Conservation (phyloP, 1,140 invertebrate genomes). For the Stegodyphus mimosarum region DNA sequence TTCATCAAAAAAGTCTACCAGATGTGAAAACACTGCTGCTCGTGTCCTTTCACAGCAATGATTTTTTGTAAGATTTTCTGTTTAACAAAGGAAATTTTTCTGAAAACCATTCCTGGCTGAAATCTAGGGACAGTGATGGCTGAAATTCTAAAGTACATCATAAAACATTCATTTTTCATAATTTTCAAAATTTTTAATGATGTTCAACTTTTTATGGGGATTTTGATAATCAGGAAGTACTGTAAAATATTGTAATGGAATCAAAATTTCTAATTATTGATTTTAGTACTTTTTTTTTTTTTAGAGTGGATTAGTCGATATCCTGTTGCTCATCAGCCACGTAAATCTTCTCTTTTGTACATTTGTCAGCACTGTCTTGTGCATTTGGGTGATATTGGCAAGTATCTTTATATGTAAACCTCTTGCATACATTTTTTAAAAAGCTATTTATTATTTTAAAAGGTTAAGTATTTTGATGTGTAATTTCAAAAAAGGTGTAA, state of each 20-base stretch:
- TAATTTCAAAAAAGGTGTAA: background rate
- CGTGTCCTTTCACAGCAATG: too few relatives aligned
- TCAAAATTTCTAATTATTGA: background rate
- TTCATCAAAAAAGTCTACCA: too few relatives aligned
- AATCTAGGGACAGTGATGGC: too few relatives aligned
- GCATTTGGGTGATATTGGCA: conserved; percentile 82
- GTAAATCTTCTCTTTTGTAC: conserved; percentile 72
- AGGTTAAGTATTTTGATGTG: background rate
- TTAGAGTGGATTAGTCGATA: conserved; percentile 48
- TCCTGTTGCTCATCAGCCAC: conserved; percentile 40
- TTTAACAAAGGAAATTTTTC: too few relatives aligned
- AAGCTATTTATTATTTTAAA: background rate
- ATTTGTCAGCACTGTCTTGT: conserved; percentile 88
- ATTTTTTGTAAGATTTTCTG: too few relatives aligned
- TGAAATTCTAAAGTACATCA: too few relatives aligned
- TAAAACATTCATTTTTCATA: too few relatives aligned
- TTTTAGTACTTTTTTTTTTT: background rate
- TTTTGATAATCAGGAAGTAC: background rate
- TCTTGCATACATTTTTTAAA: background rate
- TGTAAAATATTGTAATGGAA: background rate
- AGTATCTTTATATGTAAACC: background rate
- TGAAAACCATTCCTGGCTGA: too few relatives aligned
- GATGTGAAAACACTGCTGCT: too few relatives aligned
- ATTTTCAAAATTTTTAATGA: too few relatives aligned
- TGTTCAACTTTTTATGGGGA: too few relatives aligned